phyloP scores from a whole-genome alignment of 2,888 invertebrate genomes.

The Hyposoter dolosus region DNA sequence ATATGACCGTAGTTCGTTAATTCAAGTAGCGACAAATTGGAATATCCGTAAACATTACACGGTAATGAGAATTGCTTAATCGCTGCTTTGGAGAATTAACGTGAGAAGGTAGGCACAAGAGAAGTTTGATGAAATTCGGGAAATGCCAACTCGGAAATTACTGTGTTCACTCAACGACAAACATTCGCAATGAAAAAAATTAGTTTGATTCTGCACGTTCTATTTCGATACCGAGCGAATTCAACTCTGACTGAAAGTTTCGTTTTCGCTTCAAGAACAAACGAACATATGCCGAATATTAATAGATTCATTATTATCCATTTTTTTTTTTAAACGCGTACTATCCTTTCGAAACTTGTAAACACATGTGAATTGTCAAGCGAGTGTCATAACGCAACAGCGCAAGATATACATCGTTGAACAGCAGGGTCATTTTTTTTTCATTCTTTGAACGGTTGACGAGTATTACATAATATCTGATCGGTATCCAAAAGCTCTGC shows the following conservation, averaged over 20 bases:
- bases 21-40: background rate
- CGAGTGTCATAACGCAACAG: background rate
- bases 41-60: background rate
- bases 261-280: background rate
- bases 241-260: background rate
- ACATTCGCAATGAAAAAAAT: background rate
- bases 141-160: background rate
- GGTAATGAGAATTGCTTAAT: background rate
- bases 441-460: background rate
- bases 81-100: background rate
- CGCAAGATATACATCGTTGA: background rate
- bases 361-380: background rate
- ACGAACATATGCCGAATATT: background rate
- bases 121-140: background rate
- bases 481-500: background rate
- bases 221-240: background rate
- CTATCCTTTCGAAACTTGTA: background rate
- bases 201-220: background rate
- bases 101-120: background rate
- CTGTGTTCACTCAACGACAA: background rate
- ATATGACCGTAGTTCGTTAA: background rate
- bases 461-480: background rate
- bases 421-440: constrained; percentile 4
- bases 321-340: background rate
- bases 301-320: background rate